Conservation (phyloP, 2,888 invertebrate species). For the Epinotia ramella region DNA sequence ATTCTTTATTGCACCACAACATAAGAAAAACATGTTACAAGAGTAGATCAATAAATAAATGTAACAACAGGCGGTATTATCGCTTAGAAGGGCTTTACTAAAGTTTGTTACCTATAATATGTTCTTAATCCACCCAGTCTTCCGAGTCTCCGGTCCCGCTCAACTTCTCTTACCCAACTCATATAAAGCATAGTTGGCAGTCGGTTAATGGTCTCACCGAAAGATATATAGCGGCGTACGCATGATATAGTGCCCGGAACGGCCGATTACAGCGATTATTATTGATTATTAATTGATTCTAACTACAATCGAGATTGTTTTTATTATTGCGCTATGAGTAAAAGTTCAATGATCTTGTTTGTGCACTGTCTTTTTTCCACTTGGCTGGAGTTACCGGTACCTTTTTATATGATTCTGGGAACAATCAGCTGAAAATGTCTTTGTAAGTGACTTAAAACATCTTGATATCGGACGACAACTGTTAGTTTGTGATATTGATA, state of each 20-base stretch:
- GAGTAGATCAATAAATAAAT: no score
- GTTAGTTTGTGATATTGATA: no score
- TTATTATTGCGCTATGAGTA: background rate
- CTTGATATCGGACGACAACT: no score
- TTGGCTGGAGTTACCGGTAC: background rate
- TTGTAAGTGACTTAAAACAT: background rate
- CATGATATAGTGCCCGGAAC: conserved; percentile 36
- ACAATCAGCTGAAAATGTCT: background rate
- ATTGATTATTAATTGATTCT: conserved; percentile 36
- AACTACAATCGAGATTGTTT: background rate
- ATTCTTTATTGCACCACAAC: no score
- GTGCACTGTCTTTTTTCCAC: background rate
- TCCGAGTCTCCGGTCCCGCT: conserved; percentile 7
- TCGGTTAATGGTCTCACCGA: conserved; percentile 26
- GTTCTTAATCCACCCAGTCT: background rate
- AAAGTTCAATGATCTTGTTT: background rate
- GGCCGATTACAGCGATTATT: conserved; percentile 15
- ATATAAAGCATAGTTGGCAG: conserved; percentile 26
- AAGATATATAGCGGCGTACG: conserved; percentile 30
- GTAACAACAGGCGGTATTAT: no score
- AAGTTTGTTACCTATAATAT: no score
- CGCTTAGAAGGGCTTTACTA: no score
- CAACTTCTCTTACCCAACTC: background rate
- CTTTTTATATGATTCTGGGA: background rate
- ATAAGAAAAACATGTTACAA: no score